A percentile compares a stretch with the other conserved stretches of the same genome.
Evolutionary conservation across 1,140 invertebrate genomes (phyloP).

Genomic region (Bombus difficillimus): DNA sequence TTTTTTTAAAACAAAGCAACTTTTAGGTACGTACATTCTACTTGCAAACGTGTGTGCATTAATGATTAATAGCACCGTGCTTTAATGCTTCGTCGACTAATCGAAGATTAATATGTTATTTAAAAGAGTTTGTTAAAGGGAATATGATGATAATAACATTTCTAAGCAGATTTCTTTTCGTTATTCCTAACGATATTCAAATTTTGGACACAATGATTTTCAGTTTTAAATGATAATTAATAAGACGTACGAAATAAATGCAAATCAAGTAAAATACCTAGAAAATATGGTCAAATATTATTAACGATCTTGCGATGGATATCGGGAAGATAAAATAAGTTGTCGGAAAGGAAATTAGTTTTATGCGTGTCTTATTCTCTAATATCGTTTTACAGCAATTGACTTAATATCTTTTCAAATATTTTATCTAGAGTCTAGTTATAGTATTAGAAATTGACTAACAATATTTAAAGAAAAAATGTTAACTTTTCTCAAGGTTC

Average conservation of each 20-base stretch:
- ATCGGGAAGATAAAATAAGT: neutral
- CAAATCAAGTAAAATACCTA: neutral
- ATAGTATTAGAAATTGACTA: neutral
- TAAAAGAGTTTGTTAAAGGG: neutral
- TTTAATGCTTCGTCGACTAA: constrained; percentile 47
- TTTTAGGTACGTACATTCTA: constrained; percentile 53
- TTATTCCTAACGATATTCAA: neutral
- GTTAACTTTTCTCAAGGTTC: constrained; percentile 22
- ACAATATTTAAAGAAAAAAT: neutral
- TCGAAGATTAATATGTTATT: neutral
- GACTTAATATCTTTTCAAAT: neutral
- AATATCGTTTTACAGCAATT: neutral
- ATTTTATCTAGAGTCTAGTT: neutral
- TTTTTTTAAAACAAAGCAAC: constrained; percentile 25
- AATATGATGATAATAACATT: neutral
- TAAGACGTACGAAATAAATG: neutral
- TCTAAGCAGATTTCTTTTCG: neutral
- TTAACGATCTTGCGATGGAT: neutral
- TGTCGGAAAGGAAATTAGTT: neutral
- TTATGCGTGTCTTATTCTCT: neutral
- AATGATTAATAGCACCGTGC: constrained; percentile 40
- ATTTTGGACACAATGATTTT: neutral
- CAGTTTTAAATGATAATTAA: neutral
- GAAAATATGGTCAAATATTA: neutral
- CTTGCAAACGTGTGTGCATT: constrained; percentile 40